A percentile compares a stretch with the other conserved stretches of the same genome.
These are phyloP conservation scores for Cabera pusaria DNA, from an alignment of 2,888 invertebrate genomes.

Conservation along the genomic window DNA sequence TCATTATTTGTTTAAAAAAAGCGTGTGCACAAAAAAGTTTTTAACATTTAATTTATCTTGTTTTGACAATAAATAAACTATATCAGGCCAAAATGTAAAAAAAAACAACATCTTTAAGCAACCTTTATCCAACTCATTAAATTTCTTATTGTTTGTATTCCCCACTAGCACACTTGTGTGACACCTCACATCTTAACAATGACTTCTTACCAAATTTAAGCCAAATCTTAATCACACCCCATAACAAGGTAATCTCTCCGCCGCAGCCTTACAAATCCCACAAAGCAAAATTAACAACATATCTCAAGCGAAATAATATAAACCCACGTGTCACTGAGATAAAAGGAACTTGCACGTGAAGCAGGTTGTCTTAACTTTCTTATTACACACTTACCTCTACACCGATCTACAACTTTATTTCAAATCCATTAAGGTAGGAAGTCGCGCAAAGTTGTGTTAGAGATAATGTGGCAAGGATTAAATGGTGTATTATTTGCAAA, in stretches of 20 bases:
- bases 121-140: too few species aligned
- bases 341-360: conserved; percentile 73
- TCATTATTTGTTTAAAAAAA: too few species aligned
- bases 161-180: not conserved
- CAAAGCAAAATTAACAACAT: conserved; percentile 55
- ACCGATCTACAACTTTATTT: conserved; percentile 1
- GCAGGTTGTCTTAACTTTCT: conserved; percentile 61
- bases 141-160: too few species aligned
- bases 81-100: too few species aligned
- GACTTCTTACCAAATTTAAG: conserved; percentile 6
- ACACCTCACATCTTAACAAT: not conserved
- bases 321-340: conserved; percentile 77
- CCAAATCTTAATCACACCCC: conserved; percentile 13
- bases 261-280: conserved; percentile 30
- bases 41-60: too few species aligned
- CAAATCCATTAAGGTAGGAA: conserved; percentile 33
- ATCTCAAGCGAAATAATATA: conserved; percentile 74
- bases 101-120: too few species aligned
- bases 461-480: conserved; percentile 50
- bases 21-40: too few species aligned
- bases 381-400: conserved; percentile 11
- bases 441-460: conserved; percentile 13
- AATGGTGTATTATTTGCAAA: conserved; percentile 73
- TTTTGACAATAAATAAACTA: too few species aligned
- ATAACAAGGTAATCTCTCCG: conserved; percentile 22